A percentile compares a stretch with the other conserved stretches of the same genome.
Evolutionary conservation across 1,140 invertebrate genomes (phyloP).

Genomic region (Trichonephila clavata): DNA sequence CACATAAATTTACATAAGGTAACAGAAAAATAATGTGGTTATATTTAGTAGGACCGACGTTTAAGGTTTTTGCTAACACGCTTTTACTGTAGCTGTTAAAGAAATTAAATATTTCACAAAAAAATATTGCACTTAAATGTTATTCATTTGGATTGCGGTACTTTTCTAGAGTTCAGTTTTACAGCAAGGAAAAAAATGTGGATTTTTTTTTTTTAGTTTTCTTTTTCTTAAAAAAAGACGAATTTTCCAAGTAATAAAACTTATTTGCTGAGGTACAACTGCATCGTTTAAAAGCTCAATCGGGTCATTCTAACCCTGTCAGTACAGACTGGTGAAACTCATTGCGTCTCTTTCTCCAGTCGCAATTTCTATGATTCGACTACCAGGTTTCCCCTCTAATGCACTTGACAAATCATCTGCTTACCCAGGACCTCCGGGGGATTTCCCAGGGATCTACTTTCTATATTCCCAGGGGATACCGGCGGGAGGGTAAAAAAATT

Average conservation of each 20-base stretch:
- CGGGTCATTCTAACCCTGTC: background rate
- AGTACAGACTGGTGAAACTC: background rate
- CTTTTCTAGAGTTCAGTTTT: too few relatives aligned
- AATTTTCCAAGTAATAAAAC: background rate
- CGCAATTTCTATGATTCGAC: conserved; percentile 38
- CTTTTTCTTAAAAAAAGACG: too few relatives aligned
- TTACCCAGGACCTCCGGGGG: conserved; percentile 68
- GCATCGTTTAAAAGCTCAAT: background rate
- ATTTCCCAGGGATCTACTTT: conserved; percentile 73
- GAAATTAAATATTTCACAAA: too few relatives aligned
- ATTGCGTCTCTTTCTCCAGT: conserved; percentile 10
- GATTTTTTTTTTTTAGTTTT: too few relatives aligned
- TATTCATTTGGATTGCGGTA: too few relatives aligned
- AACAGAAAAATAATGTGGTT: too few relatives aligned
- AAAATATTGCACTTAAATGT: too few relatives aligned
- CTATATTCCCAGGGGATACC: conserved; percentile 49
- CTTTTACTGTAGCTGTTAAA: too few relatives aligned
- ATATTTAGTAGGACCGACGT: too few relatives aligned
- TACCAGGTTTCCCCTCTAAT: conserved; percentile 64
- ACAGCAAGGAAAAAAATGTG: too few relatives aligned
- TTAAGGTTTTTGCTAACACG: too few relatives aligned
- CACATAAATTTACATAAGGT: too few relatives aligned
- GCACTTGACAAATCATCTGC: conserved; percentile 76
- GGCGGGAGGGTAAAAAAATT: conserved; percentile 25
- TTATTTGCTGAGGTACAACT: background rate